Evolutionary conservation across 1,140 invertebrate species (phyloP).

Genomic region (Sycobia sp.): DNA sequence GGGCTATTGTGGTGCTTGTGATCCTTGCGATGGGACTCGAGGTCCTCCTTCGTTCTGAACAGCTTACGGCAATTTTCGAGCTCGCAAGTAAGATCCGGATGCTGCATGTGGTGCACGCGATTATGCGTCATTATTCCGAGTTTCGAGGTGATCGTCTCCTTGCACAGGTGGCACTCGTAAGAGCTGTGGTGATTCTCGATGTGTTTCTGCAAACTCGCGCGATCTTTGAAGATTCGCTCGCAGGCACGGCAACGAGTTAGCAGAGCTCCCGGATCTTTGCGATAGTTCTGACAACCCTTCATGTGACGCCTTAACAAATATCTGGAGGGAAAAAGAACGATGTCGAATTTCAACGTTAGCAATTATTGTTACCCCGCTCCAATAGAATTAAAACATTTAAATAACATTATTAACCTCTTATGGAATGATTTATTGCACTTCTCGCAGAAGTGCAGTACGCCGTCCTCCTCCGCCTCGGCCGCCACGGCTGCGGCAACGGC

Average conservation of each 20-base stretch:
- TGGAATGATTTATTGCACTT: slow-evolving; percentile 65
- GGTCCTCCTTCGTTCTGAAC: slow-evolving; percentile 64
- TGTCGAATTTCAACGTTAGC: too few species aligned
- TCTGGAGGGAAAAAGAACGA: too few species aligned
- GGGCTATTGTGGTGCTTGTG: slow-evolving; percentile 60
- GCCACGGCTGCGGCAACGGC: slow-evolving; percentile 1
- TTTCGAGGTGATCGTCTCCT: slow-evolving; percentile 63
- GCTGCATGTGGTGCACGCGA: slow-evolving; percentile 63
- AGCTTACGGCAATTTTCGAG: slow-evolving; percentile 62
- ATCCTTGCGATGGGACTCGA: slow-evolving; percentile 63
- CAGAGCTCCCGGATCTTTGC: slow-evolving; percentile 61
- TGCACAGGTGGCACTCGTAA: slow-evolving; percentile 65
- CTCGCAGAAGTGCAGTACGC: slow-evolving; percentile 61
- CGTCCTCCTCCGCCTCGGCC: slow-evolving; percentile 49
- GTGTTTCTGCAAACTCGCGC: slow-evolving; percentile 64
- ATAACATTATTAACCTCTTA: slow-evolving; percentile 47
- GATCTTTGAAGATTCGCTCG: slow-evolving; percentile 66
- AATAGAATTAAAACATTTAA: background rate
- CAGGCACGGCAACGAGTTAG: slow-evolving; percentile 64
- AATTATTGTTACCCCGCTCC: too few species aligned
- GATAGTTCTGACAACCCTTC: slow-evolving; percentile 64
- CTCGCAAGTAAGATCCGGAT: slow-evolving; percentile 63
- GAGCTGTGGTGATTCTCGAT: slow-evolving; percentile 65
- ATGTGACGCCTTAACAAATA: slow-evolving; percentile 64
- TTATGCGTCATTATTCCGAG: slow-evolving; percentile 68